These are phyloP conservation scores for Carollia perspicillata DNA, from an alignment of 2,113 vertebrate genomes.

Conservation along the genomic window DNA sequence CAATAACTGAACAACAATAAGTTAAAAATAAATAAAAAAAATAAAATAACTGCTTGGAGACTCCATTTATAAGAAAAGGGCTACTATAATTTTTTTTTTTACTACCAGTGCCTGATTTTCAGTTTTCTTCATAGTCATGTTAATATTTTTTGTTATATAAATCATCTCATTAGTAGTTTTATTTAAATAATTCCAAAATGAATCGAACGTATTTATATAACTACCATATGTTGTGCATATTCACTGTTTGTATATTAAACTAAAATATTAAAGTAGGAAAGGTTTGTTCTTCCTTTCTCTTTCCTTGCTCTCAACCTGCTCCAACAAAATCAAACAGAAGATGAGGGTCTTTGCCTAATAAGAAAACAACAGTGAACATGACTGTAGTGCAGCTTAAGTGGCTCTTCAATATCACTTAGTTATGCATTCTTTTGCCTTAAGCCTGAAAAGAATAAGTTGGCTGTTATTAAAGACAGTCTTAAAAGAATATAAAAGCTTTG, in stretches of 20 bases:
- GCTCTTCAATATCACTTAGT: not conserved
- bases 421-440: not conserved
- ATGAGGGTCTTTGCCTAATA: not conserved
- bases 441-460: not conserved
- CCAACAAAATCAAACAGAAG: not conserved
- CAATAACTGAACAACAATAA: no score
- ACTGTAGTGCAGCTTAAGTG: not conserved
- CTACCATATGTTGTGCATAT: not conserved
- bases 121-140: not conserved
- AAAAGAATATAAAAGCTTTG: not conserved
- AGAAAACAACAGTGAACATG: not conserved
- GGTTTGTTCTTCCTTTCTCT: not conserved
- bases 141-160: not conserved
- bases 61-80: not conserved
- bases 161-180: not conserved
- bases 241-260: not conserved
- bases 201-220: not conserved
- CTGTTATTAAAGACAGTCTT: not conserved
- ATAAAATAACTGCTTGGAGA: not conserved
- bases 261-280: not conserved
- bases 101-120: not conserved
- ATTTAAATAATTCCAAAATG: not conserved
- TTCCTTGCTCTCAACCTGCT: not conserved
- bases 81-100: slow-evolving; percentile 29
- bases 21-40: no score